Evolutionary conservation across 2,888 invertebrate species (phyloP), one percentile per base, ranked within the genome.

Genomic region (Drosophila paranaensis): DNA sequence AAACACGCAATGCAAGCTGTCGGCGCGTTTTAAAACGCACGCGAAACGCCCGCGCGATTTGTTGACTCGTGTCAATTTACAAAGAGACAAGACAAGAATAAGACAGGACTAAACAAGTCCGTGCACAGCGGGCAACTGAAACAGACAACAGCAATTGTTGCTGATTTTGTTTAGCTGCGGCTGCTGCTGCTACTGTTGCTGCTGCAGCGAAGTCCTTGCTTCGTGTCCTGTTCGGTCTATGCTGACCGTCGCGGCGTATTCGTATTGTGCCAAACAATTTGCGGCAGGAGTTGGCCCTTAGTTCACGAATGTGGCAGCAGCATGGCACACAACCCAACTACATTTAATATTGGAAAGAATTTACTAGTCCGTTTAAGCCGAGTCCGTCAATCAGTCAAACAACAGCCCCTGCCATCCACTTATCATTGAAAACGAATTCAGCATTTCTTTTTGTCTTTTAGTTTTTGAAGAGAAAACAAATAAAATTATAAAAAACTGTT

Each of bases 81-180:
- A 64, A 57, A 25, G 48, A 51, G 58, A 66, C 48, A 50, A 50
- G 61, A 56, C 53, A 64, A 66, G 37, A 16, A 48, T 37, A 72
- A 60, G 50, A 67, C 55, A 74, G 72, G 65, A 88, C 79, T 71
- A 72, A 77, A 72, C 88, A 63, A 64, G 74, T 72, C 75, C 70
- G 74, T 77, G 88, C 77, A 81, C 91, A 81, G 82, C 87, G 84
- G 80, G 87, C 86, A 87, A 91, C 91, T 91, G 91, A 91, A 80
- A 71, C 72, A 72, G 74, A 71, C 75, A 78, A 60, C 39, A 72
- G 74, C 78, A 81, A 88, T 85, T 90, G 90, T 85, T 85, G 87
- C 87, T 89, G 89, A 78, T 84, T 90, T 90, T 90, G 85, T 88
- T 71, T 69, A 56, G 67, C 72, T 68, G n/a, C n/a, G 46, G 37